Base-by-base conservation (phyloP, 2,113 vertebrate species). In the Alethe castanea region DNA sequence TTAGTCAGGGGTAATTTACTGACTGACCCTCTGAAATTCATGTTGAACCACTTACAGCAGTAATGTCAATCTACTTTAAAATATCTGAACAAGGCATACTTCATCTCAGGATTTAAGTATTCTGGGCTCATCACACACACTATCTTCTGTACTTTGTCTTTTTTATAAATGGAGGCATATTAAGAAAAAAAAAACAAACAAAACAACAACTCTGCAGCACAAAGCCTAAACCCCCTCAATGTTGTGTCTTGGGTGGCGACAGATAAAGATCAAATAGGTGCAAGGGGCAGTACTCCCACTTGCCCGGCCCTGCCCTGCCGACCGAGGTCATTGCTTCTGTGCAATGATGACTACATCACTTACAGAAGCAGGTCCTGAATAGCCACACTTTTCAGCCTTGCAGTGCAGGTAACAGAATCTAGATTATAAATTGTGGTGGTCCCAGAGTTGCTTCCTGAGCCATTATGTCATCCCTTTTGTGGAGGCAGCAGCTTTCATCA, bases 1-100 rank as follows among this genome's bases (percentile, higher is more conserved):
- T 95, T 96, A 94, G 78, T 80, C 82, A 45, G 47, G 28, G 8
- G 11, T 74, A 94, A 93, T 90, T 95, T 92, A 80, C 38, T 59
- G 54, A 81, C 50, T 86, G 92, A 92, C 90, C 81, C 72, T 92
- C 64, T 81, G 72, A 95, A 92, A 92, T 81, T 56, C 71, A 40
- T 7, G 26, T 31, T 71, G 54, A 94, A 47, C 52, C 67, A 95
- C 50, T 54, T 70, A 36, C 12, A 50, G 22, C 2, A 78, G 25
- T 33, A 80, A 62, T 24, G 20, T 25, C 54, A 90, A 15, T 31
- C 53, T 83, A 10, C 47, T 77, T 83, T 42, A 69, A 88, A 90
- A 77, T 33, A 94, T 5, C 54, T 47, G 45, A 90, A 40, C 12
- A 28, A 69, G 48, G 35, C 35, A 66, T 8, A 5, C 20, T 33